These are phyloP conservation scores for Pterocles burchelli DNA, from an alignment of 2,113 vertebrate genomes.

Conservation along the genomic window DNA sequence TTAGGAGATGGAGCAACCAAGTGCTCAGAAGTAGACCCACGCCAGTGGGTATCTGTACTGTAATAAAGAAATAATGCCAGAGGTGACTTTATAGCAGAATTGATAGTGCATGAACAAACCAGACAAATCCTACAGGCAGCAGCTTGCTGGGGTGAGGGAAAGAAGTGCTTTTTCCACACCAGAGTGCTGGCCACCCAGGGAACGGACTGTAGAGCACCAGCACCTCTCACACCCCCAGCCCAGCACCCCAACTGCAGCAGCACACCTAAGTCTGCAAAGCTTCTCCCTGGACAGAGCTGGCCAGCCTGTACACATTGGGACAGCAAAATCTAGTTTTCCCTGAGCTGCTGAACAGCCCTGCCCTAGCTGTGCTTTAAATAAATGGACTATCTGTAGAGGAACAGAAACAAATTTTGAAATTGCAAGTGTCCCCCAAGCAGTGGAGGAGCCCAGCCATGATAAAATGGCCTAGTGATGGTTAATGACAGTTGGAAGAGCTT, in stretches of 20 bases:
- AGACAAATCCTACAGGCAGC: background rate
- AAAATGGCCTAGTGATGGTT: background rate
- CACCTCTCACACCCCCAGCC: accelerated
- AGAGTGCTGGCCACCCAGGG: background rate
- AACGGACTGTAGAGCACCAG: background rate
- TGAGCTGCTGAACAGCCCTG: background rate
- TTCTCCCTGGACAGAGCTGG: accelerated
- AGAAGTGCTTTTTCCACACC: background rate
- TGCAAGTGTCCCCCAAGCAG: background rate
- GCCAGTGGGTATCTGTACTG: background rate
- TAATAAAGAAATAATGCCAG: background rate
- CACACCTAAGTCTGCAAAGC: background rate
- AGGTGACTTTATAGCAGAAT: background rate
- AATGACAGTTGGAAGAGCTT: background rate
- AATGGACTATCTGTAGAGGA: background rate
- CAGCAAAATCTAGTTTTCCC: background rate
- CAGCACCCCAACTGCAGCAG: background rate
- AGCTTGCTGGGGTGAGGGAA: background rate
- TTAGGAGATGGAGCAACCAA: background rate
- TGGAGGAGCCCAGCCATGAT: background rate
- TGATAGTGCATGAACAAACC: background rate
- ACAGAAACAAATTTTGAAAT: background rate
- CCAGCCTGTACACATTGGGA: background rate
- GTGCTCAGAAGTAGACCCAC: background rate
- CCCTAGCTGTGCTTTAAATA: background rate